A percentile compares a stretch with the other conserved stretches of the same genome.
phyloP scores from a whole-genome alignment of 2,113 vertebrate genomes.

The Hippocampus abdominalis region DNA sequence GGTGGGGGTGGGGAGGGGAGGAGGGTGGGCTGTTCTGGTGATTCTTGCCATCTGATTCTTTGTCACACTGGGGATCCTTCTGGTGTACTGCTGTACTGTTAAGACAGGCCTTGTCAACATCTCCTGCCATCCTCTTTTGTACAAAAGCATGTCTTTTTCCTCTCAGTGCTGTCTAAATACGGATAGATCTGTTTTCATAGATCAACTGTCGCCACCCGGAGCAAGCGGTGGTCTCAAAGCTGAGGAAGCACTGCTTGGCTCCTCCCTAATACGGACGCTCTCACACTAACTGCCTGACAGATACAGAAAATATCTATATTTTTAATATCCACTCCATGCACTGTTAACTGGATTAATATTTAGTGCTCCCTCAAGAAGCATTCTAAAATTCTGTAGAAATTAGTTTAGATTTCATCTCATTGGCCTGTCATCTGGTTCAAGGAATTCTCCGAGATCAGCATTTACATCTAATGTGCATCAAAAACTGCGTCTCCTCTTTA shows the following conservation, averaged over 20 bases:
- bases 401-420: background rate
- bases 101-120: constrained; percentile 37
- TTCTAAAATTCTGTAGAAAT: constrained; percentile 1
- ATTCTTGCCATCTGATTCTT: constrained; percentile 37
- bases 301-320: constrained; percentile 7
- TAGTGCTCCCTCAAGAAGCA: background rate
- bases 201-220: constrained; percentile 7
- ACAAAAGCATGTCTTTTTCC: constrained; percentile 30
- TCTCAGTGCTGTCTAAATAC: constrained; percentile 15
- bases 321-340: background rate
- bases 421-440: background rate
- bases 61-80: constrained; percentile 23
- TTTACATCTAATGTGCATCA: background rate
- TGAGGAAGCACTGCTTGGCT: constrained; percentile 23
- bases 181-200: constrained; percentile 17
- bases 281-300: constrained; percentile 7
- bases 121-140: constrained; percentile 24
- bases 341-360: background rate
- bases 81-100: constrained; percentile 42
- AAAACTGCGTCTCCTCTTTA: background rate
- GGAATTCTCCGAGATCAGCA: background rate
- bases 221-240: constrained; percentile 16
- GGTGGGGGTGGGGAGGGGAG: background rate
- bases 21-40: constrained; percentile 21
- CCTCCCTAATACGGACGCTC: background rate